Conservation (phyloP, 2,113 vertebrate species). For the Bubo blakistoni region DNA sequence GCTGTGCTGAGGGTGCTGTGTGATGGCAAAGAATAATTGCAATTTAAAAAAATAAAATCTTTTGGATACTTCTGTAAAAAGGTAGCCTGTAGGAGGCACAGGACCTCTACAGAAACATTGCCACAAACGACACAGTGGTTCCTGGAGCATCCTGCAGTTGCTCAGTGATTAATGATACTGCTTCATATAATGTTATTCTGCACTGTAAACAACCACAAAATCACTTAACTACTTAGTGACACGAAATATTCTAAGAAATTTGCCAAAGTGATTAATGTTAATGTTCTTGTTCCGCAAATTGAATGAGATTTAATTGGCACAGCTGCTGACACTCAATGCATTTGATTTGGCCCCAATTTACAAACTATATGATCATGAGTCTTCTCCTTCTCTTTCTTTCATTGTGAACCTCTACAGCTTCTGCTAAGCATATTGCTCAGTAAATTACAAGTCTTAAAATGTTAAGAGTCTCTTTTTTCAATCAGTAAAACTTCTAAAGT, state of each 20-base stretch:
- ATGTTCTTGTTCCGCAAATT: slow-evolving; percentile 5
- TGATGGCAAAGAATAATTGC: not conserved
- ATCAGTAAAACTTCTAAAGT: not conserved
- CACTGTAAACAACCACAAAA: slow-evolving; percentile 12
- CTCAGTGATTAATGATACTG: not conserved
- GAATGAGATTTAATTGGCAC: slow-evolving; percentile 30
- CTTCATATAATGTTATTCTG: not conserved
- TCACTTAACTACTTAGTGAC: not conserved
- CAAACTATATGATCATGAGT: not conserved
- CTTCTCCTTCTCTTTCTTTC: not conserved
- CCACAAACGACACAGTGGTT: not conserved
- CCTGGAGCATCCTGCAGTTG: not conserved
- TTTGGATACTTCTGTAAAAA: not conserved
- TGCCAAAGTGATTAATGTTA: slow-evolving; percentile 39
- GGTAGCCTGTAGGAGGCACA: not conserved
- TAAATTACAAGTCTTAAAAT: not conserved
- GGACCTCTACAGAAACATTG: not conserved
- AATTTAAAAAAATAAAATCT: not conserved
- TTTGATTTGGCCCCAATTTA: slow-evolving; percentile 27
- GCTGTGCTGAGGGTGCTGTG: not conserved
- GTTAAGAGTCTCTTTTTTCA: not conserved
- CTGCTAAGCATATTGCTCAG: not conserved
- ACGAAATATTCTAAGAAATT: not conserved
- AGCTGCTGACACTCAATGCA: slow-evolving; percentile 13
- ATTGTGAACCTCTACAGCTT: not conserved